Conservation (phyloP, 2,888 invertebrate species). For the Ormia ochracea region DNA sequence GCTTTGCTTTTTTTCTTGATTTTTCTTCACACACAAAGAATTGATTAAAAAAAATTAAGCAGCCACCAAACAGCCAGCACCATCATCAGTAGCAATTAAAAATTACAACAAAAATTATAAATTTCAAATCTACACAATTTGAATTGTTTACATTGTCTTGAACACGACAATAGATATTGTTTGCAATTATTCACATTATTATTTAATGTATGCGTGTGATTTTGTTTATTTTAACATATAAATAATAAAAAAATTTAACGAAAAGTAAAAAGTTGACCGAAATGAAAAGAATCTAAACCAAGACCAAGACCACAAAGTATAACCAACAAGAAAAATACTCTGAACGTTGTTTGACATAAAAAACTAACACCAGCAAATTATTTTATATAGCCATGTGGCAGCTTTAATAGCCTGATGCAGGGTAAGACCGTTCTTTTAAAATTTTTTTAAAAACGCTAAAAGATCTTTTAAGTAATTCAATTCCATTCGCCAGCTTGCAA, state of each 20-base stretch:
- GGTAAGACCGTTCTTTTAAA: not conserved
- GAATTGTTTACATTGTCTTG: conserved; percentile 10
- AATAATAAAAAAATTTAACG: conserved; percentile 49
- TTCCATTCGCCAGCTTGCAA: not conserved
- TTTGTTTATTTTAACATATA: conserved; percentile 40
- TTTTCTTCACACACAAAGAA: conserved; percentile 56
- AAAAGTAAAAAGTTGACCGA: conserved; percentile 54
- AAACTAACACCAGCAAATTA: conserved; percentile 14
- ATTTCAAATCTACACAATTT: conserved; percentile 21
- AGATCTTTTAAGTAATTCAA: not conserved
- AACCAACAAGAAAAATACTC: conserved; percentile 40
- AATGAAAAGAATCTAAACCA: conserved; percentile 51
- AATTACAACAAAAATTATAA: conserved; percentile 1
- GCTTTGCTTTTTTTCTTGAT: conserved; percentile 49
- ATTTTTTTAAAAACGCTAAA: not conserved
- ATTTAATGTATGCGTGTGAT: not conserved
- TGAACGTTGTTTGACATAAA: conserved; percentile 34
- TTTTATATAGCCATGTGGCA: not conserved
- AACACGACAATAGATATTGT: not conserved
- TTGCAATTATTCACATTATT: not conserved
- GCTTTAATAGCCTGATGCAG: not conserved
- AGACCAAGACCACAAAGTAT: too few relatives aligned
- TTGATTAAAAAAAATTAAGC: conserved; percentile 44
- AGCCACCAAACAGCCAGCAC: conserved; percentile 43
- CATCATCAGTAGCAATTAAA: conserved; percentile 30